Conservation (phyloP, 2,888 invertebrate genomes). For the Drosophila greeni region DNA sequence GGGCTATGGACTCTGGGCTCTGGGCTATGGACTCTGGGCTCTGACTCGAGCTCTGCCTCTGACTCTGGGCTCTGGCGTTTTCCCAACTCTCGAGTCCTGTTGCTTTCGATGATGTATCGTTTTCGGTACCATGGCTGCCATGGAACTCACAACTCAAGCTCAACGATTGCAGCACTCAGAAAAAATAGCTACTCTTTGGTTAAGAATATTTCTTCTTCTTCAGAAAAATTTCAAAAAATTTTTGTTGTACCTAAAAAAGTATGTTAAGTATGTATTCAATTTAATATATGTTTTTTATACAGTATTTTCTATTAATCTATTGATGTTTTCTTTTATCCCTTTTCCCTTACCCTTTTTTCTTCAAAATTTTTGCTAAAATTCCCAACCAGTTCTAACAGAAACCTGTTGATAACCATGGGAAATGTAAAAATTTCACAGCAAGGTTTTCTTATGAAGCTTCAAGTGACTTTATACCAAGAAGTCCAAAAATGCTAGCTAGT, state of each 20-base stretch:
- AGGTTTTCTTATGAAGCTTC: rapidly evolving
- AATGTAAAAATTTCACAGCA: background rate
- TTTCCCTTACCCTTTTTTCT: no score
- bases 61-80: slow-evolving; percentile 16
- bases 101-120: slow-evolving; percentile 75
- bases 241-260: no score
- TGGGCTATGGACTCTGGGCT: background rate
- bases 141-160: slow-evolving; percentile 40
- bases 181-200: background rate
- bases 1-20: background rate
- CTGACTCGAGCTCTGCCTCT: background rate
- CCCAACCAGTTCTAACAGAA: background rate
- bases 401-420: background rate
- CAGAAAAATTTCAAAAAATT: no score
- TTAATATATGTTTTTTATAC: no score
- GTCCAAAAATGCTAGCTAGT: no score
- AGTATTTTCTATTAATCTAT: no score
- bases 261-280: no score
- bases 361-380: background rate
- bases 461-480: no score
- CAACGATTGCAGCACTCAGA: slow-evolving; percentile 18
- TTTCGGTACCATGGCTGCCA: slow-evolving; percentile 41
- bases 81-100: slow-evolving; percentile 58
- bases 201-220: background rate
- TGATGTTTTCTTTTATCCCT: no score